phyloP scores from a whole-genome alignment of 2,797 vertebrate species.

The Uromys caudimaculatus region DNA sequence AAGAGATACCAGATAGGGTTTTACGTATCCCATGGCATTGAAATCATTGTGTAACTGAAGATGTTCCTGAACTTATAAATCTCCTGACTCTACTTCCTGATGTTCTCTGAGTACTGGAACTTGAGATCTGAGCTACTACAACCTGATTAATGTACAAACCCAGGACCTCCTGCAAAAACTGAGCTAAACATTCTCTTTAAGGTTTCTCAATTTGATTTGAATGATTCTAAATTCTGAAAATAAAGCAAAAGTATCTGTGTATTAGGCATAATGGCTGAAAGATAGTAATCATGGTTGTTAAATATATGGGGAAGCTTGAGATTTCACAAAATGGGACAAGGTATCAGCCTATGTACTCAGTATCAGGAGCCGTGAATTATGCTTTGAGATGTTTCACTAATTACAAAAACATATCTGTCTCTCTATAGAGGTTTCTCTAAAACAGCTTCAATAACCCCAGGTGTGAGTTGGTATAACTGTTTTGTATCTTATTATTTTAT shows the following conservation, averaged over 20 bases:
- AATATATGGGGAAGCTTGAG: neutral
- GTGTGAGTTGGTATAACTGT: neutral
- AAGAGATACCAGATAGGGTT: neutral
- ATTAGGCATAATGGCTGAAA: neutral
- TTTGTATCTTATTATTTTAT: neutral
- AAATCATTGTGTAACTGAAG: neutral
- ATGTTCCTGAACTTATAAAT: neutral
- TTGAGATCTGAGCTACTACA: neutral
- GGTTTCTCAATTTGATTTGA: slow-evolving; percentile 4
- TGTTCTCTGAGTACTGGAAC: too few species aligned
- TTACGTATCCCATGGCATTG: neutral
- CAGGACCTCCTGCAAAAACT: neutral
- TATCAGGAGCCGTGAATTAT: neutral
- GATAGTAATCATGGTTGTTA: neutral
- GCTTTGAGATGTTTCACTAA: neutral
- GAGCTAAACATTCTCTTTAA: slow-evolving; percentile 28
- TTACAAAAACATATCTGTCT: neutral
- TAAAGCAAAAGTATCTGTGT: neutral
- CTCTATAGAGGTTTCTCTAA: neutral
- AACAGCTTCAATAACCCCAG: neutral
- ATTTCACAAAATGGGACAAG: neutral
- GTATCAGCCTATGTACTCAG: neutral
- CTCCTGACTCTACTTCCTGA: neutral
- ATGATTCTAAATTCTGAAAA: slow-evolving; percentile 38
- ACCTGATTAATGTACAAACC: neutral